These are phyloP conservation scores for Tipula unca DNA, from an alignment of 2,888 invertebrate genomes.

Conservation along the genomic window DNA sequence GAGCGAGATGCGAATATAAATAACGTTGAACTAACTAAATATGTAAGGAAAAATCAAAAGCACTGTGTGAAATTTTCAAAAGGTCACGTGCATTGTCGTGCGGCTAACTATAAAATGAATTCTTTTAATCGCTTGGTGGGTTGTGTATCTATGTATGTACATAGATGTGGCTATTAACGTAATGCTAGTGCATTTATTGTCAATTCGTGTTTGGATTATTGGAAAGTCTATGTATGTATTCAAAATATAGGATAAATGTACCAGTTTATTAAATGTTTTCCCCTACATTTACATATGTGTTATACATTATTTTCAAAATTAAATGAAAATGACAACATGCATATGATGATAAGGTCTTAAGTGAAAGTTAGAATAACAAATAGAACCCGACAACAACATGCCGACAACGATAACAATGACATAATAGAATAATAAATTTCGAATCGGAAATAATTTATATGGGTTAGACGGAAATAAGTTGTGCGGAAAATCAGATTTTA, in stretches of 20 bases:
- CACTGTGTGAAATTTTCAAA: not conserved
- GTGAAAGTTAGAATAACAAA: not conserved
- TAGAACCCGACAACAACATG: not conserved
- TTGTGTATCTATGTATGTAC: not conserved
- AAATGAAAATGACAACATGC: not conserved
- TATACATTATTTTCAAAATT: not conserved
- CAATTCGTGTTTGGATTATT: not conserved
- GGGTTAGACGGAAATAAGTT: conserved; percentile 26
- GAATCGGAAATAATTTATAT: not conserved
- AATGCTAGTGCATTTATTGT: not conserved
- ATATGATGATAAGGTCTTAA: not conserved
- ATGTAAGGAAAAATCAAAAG: not conserved
- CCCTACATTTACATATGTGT: not conserved
- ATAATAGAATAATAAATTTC: not conserved
- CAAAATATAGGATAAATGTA: not conserved
- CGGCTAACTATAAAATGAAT: not conserved
- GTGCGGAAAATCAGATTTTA: conserved; percentile 31
- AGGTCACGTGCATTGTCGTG: not conserved
- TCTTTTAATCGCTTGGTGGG: not conserved
- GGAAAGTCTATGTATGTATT: not conserved
- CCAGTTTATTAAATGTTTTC: not conserved
- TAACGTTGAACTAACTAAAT: not conserved
- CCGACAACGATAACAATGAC: not conserved
- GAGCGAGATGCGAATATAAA: not conserved
- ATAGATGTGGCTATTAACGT: not conserved